Base-by-base conservation (phyloP, 2,888 invertebrate genomes). In the Ennomos quercinarius region DNA sequence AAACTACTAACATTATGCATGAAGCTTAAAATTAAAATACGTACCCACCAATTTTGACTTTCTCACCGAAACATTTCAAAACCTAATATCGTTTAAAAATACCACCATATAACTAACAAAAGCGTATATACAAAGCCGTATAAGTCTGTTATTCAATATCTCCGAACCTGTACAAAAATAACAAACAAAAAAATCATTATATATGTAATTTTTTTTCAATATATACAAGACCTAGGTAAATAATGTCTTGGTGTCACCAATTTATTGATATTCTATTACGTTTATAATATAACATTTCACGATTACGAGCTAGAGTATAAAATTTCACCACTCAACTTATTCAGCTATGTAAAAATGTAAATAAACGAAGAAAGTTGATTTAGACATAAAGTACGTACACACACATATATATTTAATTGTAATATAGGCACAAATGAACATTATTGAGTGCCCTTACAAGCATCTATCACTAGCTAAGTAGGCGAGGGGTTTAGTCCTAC, bases 401-500 rank as follows among this genome's bases (percentile, higher is more conserved):
- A 81, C 83, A 82, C 77, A 74, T 53, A 52, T 53, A 52, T 58
- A 52, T 42, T 73, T 82, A 82, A 82, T 81, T 79, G 76, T 84
- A 81, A 79, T 80, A 84, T 85, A 89, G 90, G 90, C 90, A 90
- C 90, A 83, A 85, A 87, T 86, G 85, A 88, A 89, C 84, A 81
- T 76, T 83, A 79, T 78, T 74, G 73, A 80, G 86, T 84, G 86
- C 84, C 83, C 63, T 71, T 54, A 56, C 65, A 79, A 79, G 78
- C 83, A 77, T 83, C 80, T 70, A 74, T 50, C 74, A 78, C 84
- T 88, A 88, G 77, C 80, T 85, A 82, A 54, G 80, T 84, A 86
- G 87, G 90, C 89, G 91, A 90, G 90, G 89, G 88, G 69, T 90
- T 81, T 70, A 80, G 80, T 91, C 90, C 90, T 90, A 90, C 90